phyloP scores from a whole-genome alignment of 1,140 invertebrate genomes.

The Tetraneura akinire region DNA sequence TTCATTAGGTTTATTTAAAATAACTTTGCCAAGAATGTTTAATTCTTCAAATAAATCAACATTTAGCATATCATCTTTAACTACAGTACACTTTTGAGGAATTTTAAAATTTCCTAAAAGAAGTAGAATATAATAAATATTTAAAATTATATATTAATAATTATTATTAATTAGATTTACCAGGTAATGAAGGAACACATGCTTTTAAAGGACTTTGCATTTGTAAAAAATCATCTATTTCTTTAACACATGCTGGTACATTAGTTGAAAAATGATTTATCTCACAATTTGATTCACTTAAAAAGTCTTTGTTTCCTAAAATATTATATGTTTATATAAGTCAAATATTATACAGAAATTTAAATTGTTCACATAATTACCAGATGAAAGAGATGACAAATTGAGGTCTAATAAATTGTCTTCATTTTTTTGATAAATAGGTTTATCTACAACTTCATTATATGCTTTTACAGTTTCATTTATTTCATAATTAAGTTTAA shows the following conservation, averaged over 20 bases:
- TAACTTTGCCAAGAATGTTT: constrained; percentile 42
- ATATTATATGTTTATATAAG: background rate
- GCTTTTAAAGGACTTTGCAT: constrained; percentile 7
- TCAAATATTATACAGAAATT: no score
- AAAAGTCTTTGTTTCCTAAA: constrained; percentile 21
- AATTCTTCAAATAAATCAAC: constrained; percentile 41
- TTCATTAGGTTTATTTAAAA: constrained; percentile 4
- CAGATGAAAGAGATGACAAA: constrained; percentile 4
- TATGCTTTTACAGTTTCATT: constrained; percentile 51
- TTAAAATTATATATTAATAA: background rate
- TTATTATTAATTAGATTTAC: background rate
- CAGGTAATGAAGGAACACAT: background rate
- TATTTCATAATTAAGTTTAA: constrained; percentile 50
- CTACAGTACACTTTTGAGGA: background rate
- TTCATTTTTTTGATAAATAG: background rate
- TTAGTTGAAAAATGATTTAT: constrained; percentile 10
- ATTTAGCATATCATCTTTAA: background rate
- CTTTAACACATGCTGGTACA: background rate
- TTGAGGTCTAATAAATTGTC: constrained; percentile 33
- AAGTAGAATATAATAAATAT: no score
- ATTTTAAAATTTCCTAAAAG: background rate
- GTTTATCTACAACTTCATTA: constrained; percentile 20
- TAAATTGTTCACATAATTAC: background rate
- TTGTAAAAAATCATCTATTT: constrained; percentile 38
- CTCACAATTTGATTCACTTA: constrained; percentile 24